Base-by-base conservation (phyloP, 2,888 invertebrate genomes). In the Lepas anatifera region DNA sequence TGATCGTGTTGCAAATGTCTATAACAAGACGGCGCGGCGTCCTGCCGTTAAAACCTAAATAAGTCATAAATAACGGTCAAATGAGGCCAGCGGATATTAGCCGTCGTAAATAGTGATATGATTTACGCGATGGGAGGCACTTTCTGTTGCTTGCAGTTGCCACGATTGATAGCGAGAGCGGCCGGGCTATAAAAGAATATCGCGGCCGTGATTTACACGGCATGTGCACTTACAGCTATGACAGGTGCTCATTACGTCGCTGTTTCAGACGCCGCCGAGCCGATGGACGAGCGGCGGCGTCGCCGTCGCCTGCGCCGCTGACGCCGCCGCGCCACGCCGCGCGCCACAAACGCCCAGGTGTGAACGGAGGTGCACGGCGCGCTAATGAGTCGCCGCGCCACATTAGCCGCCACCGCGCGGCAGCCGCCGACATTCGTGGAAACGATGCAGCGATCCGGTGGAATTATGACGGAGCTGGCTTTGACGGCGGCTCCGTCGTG, bases 91-190 rank as follows among this genome's bases (percentile, higher is more conserved):
- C 58, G 58, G 58, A 58, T 58, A 58, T 58, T 58, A 58, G 58
- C 58, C 16, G 58, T 18, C 32, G 22, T 58, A 58, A 58, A 58
- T 58, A 58, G n/a, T 58, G 58, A n/a, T 35, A 58, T 58, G 58
- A 58, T 58, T 58, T 58, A 58, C 25, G 25, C 35, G 58, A 58
- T 58, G 58, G 58, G 48, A 48, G 58, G 58, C 58, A 58, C 58
- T 58, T 58, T 58, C 58, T 58, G 58, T 58, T 58, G 32, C 32
- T 58, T 58, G 58, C 58, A 58, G 32, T 58, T 58, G 32, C 35
- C 35, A 58, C 41, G 58, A 58, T 58, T 58, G 58, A 58, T 58
- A 58, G 58, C 18, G 35, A 58, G 58, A 58, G 35, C 58, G 32
- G 11, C n/a, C n/a, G 7, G 22, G 58, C 58, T 58, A 58, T 58